A percentile compares a stretch with the other conserved stretches of the same genome.
Evolutionary conservation across 1,140 invertebrate genomes (phyloP).

Genomic region (Drosophila simulans): DNA sequence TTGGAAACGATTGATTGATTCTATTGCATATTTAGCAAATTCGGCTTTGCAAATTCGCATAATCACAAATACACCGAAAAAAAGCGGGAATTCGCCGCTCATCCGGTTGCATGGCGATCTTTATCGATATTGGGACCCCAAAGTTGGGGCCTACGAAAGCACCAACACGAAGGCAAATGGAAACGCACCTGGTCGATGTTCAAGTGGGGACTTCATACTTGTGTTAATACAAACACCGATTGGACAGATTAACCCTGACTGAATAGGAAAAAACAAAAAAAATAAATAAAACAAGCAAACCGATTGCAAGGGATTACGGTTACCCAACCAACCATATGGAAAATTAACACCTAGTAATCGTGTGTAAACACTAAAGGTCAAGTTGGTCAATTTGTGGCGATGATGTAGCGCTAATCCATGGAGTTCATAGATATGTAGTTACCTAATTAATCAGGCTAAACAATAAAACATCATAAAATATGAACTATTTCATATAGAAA

Average conservation of each 20-base stretch:
- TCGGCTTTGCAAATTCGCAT: not conserved
- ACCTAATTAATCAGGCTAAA: too few species aligned
- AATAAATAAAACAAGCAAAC: not conserved
- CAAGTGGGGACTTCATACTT: constrained; percentile 49
- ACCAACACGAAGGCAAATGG: constrained; percentile 20
- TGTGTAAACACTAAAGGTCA: not conserved
- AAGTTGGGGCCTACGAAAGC: constrained; percentile 6
- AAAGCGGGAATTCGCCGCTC: not conserved
- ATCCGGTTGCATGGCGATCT: constrained; percentile 48
- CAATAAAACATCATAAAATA: too few species aligned
- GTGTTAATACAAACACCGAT: constrained; percentile 29
- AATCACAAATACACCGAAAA: not conserved
- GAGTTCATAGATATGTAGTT: not conserved
- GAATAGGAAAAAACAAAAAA: not conserved
- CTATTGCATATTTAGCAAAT: not conserved
- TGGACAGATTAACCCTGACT: constrained; percentile 21
- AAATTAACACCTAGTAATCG: constrained; percentile 8
- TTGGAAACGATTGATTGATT: constrained; percentile 1
- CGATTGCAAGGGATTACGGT: constrained; percentile 1
- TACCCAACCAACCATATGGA: not conserved
- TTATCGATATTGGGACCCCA: constrained; percentile 41
- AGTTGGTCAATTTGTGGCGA: not conserved
- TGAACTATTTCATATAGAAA: not conserved
- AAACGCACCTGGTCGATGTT: constrained; percentile 40
- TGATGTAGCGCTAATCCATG: not conserved